Base-by-base conservation (phyloP, 2,797 vertebrate species). In the Mormyrus proboscirostris region DNA sequence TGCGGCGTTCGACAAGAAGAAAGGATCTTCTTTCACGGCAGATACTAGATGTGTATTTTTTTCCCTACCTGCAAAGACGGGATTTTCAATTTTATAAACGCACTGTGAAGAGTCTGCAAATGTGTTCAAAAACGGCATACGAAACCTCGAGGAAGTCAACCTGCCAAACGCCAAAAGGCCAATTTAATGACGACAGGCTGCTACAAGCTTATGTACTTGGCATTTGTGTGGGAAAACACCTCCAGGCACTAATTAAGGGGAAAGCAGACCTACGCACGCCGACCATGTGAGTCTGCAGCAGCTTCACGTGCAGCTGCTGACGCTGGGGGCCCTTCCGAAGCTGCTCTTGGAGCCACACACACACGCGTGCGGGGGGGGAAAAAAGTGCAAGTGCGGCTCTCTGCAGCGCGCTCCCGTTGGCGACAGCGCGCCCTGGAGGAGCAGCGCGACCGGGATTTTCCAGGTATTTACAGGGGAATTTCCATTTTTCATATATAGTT, bases 91-190 rank as follows among this genome's bases (percentile, higher is more conserved):
- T 86, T 86, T 33, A 8, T 57, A 16, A 33, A 41, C 12, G 2
- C 90, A 88, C 51, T 85, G 91, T 87, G 89, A 86, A 88, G 92
- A 91, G 90, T 50, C 0, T 91, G 92, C 91, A 94, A 94, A 94
- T 95, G 91, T 93, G 91, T 94, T 93, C 91, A 90, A 92, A 88
- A 88, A 47, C 19, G 91, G 91, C 91, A 88, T 91, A 91, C 91
- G 92, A 94, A 92, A 93, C 91, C 91, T 90, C 87, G 88, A 93
- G 95, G 94, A 95, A 94, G 93, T 93, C 93, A 38, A 93, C 93
- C 94, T 92, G 38, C 29, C 16, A 53, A 65, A 33, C 59, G 10
- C 62, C 38, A 55, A 83, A 87, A 38, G 62, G 29, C 91, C 90
- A 90, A 88, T 91, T 92, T 91, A 91, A 92, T 83, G 90, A 90